Base-by-base conservation (phyloP, 1,140 invertebrate species). In the Drosophila persimilis region DNA sequence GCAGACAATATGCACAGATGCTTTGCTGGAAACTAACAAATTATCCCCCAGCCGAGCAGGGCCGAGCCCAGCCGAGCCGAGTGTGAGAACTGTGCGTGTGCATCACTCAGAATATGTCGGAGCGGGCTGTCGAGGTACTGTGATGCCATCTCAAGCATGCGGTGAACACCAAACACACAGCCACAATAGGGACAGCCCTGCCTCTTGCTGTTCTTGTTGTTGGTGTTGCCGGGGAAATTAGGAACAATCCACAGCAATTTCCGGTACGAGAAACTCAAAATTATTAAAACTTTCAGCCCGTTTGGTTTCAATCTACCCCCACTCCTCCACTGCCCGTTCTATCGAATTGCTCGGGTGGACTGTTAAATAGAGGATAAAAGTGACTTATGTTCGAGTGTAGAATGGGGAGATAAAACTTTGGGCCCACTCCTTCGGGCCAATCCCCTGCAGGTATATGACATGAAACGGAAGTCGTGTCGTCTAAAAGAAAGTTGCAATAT, bases 201-300 rank as follows among this genome's bases (percentile, higher is more conserved):
- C 62, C 62, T 71, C 66, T 65, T 66, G 53, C 79, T 77, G 74
- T 88, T 88, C 4, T 26, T 26, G 24, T 5, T 26, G 24, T 75
- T 66, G 57, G 71, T 77, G 78, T 88, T 88, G 83, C 73, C 78
- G 88, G 83, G 83, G 58, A 88, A 86, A 86, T 88, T 86, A 88
- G 88, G 83, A 86, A 86, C 83, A 86, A 86, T 88, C 70, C 83
- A 70, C 57, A 88, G 83, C 83, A 88, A 88, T 86, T 86, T 88
- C 83, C 83, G 83, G 77, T 80, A 80, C 76, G 76, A 85, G 55
- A 59, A 85, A 73, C 77, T 85, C 80, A 65, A 85, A 85, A 73
- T 77, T 85, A 17, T 79, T 73, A 55, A 67, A 80, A 73, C 78
- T 88, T 80, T 66, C 51, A 53, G 58, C 43, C 41, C 45, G 35